Evolutionary conservation across 2,888 invertebrate genomes (phyloP).

Genomic region (Hirtodrosophila histrioides): DNA sequence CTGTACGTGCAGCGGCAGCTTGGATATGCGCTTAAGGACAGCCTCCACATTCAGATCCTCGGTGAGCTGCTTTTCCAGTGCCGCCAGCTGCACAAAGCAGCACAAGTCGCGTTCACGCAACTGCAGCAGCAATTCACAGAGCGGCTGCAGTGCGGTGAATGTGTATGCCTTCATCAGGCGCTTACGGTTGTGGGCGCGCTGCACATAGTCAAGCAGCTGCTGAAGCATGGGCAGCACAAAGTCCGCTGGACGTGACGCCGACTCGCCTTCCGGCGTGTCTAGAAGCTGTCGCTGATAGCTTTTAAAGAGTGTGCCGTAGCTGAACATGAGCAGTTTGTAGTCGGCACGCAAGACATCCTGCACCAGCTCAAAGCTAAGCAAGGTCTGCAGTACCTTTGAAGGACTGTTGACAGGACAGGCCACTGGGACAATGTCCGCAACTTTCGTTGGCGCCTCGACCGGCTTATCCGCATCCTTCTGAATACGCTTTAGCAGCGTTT

Average conservation of each 20-base stretch:
- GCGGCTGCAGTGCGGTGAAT: conserved; percentile 41
- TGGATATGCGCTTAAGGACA: conserved; percentile 16
- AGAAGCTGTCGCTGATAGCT: conserved; percentile 69
- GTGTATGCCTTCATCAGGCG: conserved; percentile 59
- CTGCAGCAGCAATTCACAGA: conserved; percentile 67
- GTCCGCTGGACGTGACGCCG: conserved; percentile 53
- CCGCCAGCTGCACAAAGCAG: conserved; percentile 77
- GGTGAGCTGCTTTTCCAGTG: conserved; percentile 67
- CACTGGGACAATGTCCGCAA: conserved; percentile 2
- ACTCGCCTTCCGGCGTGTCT: neutral
- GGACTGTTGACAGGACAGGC: conserved; percentile 12
- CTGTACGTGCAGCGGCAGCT: conserved; percentile 66
- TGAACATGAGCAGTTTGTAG: conserved; percentile 54
- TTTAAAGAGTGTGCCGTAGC: conserved; percentile 66
- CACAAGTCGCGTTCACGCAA: conserved; percentile 58
- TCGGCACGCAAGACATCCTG: conserved; percentile 77
- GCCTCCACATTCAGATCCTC: neutral
- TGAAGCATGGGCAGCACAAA: conserved; percentile 65
- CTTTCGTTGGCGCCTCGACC: no score
- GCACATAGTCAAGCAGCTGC: conserved; percentile 63
- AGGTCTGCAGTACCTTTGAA: conserved; percentile 48
- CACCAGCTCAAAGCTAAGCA: conserved; percentile 72
- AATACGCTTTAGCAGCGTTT: conserved; percentile 41
- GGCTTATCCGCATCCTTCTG: neutral
- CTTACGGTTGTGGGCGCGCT: conserved; percentile 57